These are phyloP conservation scores for Sussaba pulchella DNA, from an alignment of 2,888 invertebrate genomes.

Conservation along the genomic window DNA sequence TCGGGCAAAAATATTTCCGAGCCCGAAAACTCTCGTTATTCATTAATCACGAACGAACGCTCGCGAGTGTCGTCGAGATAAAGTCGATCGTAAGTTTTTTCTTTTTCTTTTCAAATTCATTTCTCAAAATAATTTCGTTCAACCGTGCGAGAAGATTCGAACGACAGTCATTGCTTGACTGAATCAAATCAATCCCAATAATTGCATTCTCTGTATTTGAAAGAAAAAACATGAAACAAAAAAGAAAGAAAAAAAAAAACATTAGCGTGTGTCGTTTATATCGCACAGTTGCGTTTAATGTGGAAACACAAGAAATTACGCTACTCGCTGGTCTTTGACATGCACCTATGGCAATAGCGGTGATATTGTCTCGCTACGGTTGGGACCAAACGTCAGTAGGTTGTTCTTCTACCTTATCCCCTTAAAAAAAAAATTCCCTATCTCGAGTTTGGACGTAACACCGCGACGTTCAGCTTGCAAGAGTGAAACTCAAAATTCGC, in stretches of 20 bases:
- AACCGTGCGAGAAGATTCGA: conserved; percentile 3
- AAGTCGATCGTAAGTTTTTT: neutral
- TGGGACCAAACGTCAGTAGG: conserved; percentile 74
- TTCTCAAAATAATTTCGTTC: no score
- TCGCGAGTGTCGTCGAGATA: conserved; percentile 10
- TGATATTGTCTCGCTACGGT: conserved; percentile 72
- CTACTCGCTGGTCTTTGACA: conserved; percentile 45
- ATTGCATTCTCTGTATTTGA: conserved; percentile 24
- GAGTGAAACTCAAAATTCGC: conserved; percentile 28
- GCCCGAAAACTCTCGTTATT: conserved; percentile 11
- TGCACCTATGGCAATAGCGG: conserved; percentile 47
- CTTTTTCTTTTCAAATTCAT: neutral
- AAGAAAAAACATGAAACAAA: no score
- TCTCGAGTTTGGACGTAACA: neutral
- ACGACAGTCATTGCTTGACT: neutral
- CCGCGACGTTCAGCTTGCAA: conserved; percentile 5
- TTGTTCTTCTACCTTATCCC: conserved; percentile 48
- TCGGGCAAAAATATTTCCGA: conserved; percentile 37
- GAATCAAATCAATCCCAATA: neutral
- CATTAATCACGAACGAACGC: conserved; percentile 5
- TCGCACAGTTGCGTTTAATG: conserved; percentile 45
- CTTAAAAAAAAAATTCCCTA: no score
- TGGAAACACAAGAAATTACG: conserved; percentile 30
- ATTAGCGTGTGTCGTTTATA: conserved; percentile 38
- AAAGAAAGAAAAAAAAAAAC: no score